Base-by-base conservation (phyloP, 2,797 vertebrate species). In the Poliocrania exsul region DNA sequence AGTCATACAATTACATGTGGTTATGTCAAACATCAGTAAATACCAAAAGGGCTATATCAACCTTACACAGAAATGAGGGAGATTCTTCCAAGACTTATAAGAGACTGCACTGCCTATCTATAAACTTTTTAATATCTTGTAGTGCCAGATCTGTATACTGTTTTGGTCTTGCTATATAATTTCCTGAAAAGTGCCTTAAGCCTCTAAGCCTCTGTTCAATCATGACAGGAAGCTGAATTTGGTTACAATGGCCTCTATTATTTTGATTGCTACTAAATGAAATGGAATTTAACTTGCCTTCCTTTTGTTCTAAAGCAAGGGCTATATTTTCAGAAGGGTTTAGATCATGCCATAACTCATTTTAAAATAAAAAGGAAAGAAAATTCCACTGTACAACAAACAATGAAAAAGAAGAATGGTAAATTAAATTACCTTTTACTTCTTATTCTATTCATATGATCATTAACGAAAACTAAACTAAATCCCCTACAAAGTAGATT, bases 261-360 rank as follows among this genome's bases (percentile, higher is more conserved):
- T 86, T 94, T 69, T 90, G 61, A 54, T 64, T 81, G 62, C 81
- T 94, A 61, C 38, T 84, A 86, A 93, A 88, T 64, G 8, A 90
- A 96, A 90, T 57, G 16, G 24, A 91, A 81, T 95, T 88, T 93
- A 28, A 35, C 14, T 79, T 35, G 18, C 42, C 29, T 90, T 70
- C 33, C 13, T 91, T 88, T 74, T 81, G 28, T 86, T 86, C 35
- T 86, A 78, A 65, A 71, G 25, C 5, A 84, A 72, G 13, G 15
- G 17, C 26, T 83, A 21, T 47, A 18, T 77, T 91, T 81, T 90
- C 53, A 69, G 18, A 77, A 31, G 2, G 10, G 9, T 38, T 92
- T 93, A 81, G 38, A 86, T 94, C 49, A 74, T 67, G 16, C 16
- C 49, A 67, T 78, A 90, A 77, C 16, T 89, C 25, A 77, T 42